Percentiles rank a stretch among this genome's conserved stretches.
phyloP scores from a whole-genome alignment of 2,113 vertebrate genomes.

The Falcunculus frontatus region DNA sequence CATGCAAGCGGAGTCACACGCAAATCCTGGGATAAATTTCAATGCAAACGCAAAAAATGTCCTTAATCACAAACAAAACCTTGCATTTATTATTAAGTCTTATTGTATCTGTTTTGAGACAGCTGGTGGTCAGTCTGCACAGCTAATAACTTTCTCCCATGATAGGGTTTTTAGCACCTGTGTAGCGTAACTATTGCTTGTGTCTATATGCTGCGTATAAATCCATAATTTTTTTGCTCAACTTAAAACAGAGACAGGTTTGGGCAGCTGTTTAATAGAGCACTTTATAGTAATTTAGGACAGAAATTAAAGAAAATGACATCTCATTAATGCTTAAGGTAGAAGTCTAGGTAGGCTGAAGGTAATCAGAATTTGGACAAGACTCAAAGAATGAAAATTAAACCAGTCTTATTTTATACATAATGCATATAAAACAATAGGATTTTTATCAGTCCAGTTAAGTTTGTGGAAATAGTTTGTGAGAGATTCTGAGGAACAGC shows the following conservation, averaged over 20 bases:
- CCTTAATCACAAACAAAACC: background rate
- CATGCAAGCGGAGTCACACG: background rate
- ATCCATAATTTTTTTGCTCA: background rate
- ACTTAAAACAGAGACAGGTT: background rate
- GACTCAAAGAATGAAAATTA: background rate
- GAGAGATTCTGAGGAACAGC: background rate
- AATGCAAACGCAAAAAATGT: background rate
- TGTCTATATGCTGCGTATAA: background rate
- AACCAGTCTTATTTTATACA: background rate
- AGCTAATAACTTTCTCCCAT: background rate
- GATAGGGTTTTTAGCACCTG: background rate
- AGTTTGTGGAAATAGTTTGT: background rate
- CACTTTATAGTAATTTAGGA: background rate
- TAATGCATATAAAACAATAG: background rate
- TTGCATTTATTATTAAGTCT: background rate
- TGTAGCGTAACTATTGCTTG: background rate
- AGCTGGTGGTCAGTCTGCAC: background rate
- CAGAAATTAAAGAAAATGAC: background rate
- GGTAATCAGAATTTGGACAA: background rate
- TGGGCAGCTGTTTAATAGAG: background rate
- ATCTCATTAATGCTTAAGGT: background rate
- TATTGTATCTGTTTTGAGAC: background rate
- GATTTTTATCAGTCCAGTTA: background rate
- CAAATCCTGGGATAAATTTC: background rate
- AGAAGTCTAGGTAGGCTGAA: background rate